Evolutionary conservation across 92 coral and sea anemone species (phyloP).

Genomic region (Epizoanthus stellaris): DNA sequence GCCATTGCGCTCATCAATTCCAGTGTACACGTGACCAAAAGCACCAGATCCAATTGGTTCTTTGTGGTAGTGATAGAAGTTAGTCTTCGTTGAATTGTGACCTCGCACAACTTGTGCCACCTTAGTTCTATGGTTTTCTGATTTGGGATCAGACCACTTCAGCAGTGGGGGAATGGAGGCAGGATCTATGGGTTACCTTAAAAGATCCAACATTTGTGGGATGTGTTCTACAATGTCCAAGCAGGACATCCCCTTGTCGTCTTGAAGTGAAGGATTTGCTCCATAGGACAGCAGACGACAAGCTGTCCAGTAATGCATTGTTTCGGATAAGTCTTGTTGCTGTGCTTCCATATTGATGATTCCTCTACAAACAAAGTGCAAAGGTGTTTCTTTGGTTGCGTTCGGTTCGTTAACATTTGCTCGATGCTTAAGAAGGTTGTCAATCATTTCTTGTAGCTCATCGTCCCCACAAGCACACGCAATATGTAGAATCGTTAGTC

Average conservation of each 20-base stretch:
- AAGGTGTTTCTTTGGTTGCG: conserved; percentile 4
- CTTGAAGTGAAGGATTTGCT: neutral
- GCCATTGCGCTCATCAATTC: conserved; percentile 8
- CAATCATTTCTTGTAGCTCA: conserved; percentile 31
- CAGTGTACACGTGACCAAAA: conserved; percentile 8
- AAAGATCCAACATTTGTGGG: neutral
- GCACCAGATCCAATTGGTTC: neutral
- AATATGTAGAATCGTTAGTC: conserved; percentile 35
- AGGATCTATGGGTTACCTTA: neutral
- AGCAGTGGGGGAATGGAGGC: neutral
- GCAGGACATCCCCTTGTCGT: neutral
- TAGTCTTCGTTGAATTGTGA: neutral
- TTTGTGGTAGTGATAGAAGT: neutral
- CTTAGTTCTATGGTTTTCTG: neutral
- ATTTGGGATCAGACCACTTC: neutral
- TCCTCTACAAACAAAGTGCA: conserved; percentile 30
- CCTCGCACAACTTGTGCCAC: neutral
- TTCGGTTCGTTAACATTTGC: conserved; percentile 18
- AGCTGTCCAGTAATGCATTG: conserved; percentile 35
- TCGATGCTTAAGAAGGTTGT: conserved; percentile 25
- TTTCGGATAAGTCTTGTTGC: neutral
- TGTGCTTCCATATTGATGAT: neutral
- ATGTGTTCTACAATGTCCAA: neutral
- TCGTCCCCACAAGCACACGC: conserved; percentile 29
- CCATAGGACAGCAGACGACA: neutral